phyloP scores from a whole-genome alignment of 2,113 vertebrate genomes.

The Lontra canadensis region DNA sequence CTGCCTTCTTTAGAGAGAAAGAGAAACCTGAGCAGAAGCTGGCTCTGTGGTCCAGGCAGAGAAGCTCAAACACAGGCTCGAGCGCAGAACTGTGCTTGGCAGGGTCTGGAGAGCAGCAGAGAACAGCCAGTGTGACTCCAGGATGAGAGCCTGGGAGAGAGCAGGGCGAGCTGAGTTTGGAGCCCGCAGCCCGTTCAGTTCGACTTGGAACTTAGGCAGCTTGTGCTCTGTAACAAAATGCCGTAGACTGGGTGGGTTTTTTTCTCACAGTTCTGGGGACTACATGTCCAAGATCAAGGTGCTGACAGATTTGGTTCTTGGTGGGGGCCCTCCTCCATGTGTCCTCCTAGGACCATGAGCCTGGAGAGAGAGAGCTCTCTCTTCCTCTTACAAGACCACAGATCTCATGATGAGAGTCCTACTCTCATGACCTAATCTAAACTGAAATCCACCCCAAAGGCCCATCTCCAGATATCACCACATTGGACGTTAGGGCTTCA shows the following conservation, averaged over 20 bases:
- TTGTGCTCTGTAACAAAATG: background rate
- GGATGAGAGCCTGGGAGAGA: background rate
- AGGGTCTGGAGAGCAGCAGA: background rate
- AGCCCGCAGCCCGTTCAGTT: background rate
- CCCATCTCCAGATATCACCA: background rate
- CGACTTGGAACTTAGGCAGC: background rate
- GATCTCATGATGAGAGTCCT: background rate
- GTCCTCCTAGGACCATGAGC: background rate
- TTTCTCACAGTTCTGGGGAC: background rate
- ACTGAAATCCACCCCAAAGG: background rate
- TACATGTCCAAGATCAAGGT: background rate
- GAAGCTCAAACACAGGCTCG: background rate
- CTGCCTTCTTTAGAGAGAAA: background rate
- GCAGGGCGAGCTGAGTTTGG: background rate
- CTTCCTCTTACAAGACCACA: background rate
- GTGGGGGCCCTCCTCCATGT: background rate
- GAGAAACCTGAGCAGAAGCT: constrained; percentile 4
- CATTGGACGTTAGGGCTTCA: background rate
- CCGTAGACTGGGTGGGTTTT: background rate
- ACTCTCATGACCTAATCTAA: background rate
- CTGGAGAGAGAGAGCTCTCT: background rate
- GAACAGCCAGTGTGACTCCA: background rate
- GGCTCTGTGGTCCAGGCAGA: background rate
- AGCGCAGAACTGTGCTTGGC: background rate
- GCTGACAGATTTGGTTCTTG: background rate